Conservation (phyloP, 2,888 invertebrate genomes). For the Corythucha ciliata region DNA sequence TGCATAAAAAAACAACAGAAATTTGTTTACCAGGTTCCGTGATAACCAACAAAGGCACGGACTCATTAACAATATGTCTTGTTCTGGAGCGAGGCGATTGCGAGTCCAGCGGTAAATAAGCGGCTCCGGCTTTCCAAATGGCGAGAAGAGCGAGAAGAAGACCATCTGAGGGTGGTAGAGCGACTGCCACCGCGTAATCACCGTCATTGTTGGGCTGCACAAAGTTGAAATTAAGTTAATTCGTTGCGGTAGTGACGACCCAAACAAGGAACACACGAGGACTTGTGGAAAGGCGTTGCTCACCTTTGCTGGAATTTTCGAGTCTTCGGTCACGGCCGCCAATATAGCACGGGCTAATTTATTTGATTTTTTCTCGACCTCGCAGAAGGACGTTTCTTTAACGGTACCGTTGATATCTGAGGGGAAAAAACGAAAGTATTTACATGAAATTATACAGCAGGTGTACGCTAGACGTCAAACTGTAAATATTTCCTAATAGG, state of each 20-base stretch:
- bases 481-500: too few species aligned
- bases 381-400: conserved; percentile 15
- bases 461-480: too few species aligned
- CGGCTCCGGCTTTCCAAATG: conserved; percentile 71
- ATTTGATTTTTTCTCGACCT: conserved; percentile 21
- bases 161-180: conserved; percentile 65
- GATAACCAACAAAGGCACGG: conserved; percentile 59
- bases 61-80: conserved; percentile 64
- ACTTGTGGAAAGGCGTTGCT: too few species aligned
- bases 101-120: conserved; percentile 74
- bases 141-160: conserved; percentile 59
- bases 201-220: conserved; percentile 52
- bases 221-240: too few species aligned
- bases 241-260: too few species aligned
- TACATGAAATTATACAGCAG: too few species aligned
- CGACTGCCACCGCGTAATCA: conserved; percentile 65
- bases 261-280: too few species aligned
- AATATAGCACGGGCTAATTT: conserved; percentile 23
- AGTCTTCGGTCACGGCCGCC: background rate
- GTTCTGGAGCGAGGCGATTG: conserved; percentile 61
- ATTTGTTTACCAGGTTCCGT: conserved; percentile 50
- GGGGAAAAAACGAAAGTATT: conserved; percentile 20
- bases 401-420: conserved; percentile 29
- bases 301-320: background rate
- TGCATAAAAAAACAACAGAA: too few species aligned